Evolutionary conservation across 2,888 invertebrate genomes (phyloP).

Genomic region (Villa cingulata): DNA sequence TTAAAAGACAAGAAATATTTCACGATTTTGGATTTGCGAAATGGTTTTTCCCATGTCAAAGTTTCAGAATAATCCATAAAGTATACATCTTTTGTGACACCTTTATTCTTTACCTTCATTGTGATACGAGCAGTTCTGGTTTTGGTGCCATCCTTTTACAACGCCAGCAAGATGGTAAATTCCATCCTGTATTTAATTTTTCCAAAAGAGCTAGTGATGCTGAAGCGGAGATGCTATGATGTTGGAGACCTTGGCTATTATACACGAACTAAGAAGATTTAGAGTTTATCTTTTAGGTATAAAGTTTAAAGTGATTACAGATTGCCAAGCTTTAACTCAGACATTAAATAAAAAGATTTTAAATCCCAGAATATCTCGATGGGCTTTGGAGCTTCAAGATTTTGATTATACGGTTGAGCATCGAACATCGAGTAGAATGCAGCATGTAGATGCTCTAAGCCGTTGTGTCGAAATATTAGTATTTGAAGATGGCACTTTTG

Average conservation of each 20-base stretch:
- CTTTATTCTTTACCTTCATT: background rate
- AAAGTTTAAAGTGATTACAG: no score
- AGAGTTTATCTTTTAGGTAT: conserved; percentile 18
- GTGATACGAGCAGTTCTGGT: background rate
- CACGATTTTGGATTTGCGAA: no score
- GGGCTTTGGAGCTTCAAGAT: conserved; percentile 15
- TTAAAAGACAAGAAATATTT: no score
- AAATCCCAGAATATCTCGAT: conserved; percentile 16
- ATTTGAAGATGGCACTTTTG: background rate
- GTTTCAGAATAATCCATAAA: no score
- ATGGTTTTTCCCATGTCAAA: no score
- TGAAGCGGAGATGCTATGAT: conserved; percentile 21
- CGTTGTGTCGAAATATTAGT: background rate
- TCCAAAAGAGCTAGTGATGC: conserved; percentile 18
- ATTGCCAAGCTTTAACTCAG: conserved; percentile 15
- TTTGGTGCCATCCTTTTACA: background rate
- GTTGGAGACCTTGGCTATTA: conserved; percentile 19
- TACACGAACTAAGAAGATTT: conserved; percentile 19
- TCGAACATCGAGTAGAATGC: background rate
- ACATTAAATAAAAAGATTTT: conserved; percentile 14
- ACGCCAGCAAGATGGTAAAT: no score
- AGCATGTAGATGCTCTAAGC: background rate
- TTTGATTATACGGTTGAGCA: conserved; percentile 11
- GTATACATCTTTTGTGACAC: no score
- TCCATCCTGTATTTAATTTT: conserved; percentile 15